Evolutionary conservation across 2,888 invertebrate genomes (phyloP).

Genomic region (Caenorhabditis sp.): DNA sequence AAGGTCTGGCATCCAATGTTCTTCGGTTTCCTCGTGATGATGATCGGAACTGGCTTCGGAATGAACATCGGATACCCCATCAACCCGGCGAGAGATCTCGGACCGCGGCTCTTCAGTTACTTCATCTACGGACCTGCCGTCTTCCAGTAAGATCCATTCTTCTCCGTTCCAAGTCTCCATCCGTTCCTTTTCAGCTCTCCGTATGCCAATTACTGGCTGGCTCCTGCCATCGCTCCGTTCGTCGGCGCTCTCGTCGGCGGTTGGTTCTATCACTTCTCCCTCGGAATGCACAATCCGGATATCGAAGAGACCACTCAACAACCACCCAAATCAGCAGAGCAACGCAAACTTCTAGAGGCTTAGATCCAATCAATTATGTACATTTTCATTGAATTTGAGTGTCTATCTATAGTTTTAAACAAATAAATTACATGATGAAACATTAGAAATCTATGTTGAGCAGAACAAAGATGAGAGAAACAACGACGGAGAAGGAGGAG

Average conservation of each 20-base stretch:
- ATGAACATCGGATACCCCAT: constrained; percentile 72
- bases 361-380: constrained; percentile 30
- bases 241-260: constrained; percentile 67
- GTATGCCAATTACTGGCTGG: constrained; percentile 62
- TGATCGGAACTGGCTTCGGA: constrained; percentile 75
- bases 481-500: background rate
- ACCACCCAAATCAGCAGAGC: constrained; percentile 40
- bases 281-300: constrained; percentile 65
- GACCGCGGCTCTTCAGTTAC: constrained; percentile 73
- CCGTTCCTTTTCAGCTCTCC: constrained; percentile 62
- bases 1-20: constrained; percentile 66
- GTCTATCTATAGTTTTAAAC: constrained; percentile 13
- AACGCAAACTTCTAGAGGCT: constrained; percentile 43
- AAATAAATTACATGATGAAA: constrained; percentile 14
- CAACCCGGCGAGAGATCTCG: constrained; percentile 73
- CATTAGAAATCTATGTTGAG: constrained; percentile 15
- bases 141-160: constrained; percentile 58
- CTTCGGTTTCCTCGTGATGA: constrained; percentile 72
- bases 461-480: constrained; percentile 15
- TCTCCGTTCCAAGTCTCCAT: no score
- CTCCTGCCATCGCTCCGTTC: constrained; percentile 65
- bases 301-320: constrained; percentile 35
- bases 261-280: constrained; percentile 61
- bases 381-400: constrained; percentile 39
- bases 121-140: constrained; percentile 73